Percentiles rank a stretch among this genome's conserved stretches.
These are phyloP conservation scores for Pachyramphus minor DNA, from an alignment of 2,113 vertebrate species.

Conservation along the genomic window DNA sequence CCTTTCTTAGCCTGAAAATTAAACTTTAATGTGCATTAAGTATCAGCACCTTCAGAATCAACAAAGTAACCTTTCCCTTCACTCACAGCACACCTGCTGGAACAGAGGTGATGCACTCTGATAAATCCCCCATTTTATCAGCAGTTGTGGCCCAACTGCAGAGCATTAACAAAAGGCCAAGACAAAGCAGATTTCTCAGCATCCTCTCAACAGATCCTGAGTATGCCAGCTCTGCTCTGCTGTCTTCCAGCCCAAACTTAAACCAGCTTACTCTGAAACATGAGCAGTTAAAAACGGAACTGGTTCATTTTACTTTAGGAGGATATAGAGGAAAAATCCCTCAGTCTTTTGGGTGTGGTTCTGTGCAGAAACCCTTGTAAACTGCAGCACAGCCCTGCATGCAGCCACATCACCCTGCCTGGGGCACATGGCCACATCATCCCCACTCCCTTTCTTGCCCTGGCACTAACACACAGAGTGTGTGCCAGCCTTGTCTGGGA, in stretches of 20 bases:
- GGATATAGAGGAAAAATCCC: neutral
- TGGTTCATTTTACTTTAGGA: neutral
- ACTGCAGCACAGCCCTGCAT: neutral
- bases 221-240: neutral
- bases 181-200: neutral
- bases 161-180: neutral
- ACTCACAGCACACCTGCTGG: neutral
- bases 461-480: accelerated
- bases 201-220: neutral
- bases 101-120: neutral
- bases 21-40: neutral
- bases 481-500: neutral
- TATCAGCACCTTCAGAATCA: neutral
- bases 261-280: neutral
- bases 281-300: neutral
- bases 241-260: neutral
- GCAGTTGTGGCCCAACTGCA: neutral
- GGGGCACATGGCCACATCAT: neutral
- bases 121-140: neutral
- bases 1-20: neutral
- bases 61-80: neutral
- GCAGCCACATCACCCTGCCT: neutral
- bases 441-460: neutral
- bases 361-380: neutral
- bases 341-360: neutral